phyloP scores from a whole-genome alignment of 2,888 invertebrate genomes.

The Brenthis ino region DNA sequence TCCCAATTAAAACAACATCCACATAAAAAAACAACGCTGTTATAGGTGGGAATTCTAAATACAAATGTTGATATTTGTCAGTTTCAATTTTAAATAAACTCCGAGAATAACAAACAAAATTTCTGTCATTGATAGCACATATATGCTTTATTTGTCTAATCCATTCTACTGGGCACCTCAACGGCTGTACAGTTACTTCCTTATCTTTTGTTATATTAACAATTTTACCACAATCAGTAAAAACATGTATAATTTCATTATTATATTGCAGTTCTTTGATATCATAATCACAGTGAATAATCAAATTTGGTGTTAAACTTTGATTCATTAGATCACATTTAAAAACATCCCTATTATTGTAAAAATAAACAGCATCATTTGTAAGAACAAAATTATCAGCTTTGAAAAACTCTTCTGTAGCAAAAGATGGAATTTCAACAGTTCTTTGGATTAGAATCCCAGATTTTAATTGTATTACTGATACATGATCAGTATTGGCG shows the following conservation, averaged over 20 bases:
- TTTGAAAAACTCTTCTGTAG: constrained; percentile 59
- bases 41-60: constrained; percentile 67
- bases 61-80: constrained; percentile 60
- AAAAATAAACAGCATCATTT: constrained; percentile 55
- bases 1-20: constrained; percentile 63
- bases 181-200: constrained; percentile 45
- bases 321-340: constrained; percentile 53
- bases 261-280: constrained; percentile 62
- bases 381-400: constrained; percentile 63
- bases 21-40: constrained; percentile 70
- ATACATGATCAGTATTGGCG: constrained; percentile 56
- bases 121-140: constrained; percentile 57
- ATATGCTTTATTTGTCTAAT: constrained; percentile 62
- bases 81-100: constrained; percentile 69
- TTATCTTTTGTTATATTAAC: constrained; percentile 50
- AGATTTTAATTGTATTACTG: constrained; percentile 57
- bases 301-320: constrained; percentile 52
- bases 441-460: constrained; percentile 60
- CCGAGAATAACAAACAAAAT: constrained; percentile 68
- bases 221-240: constrained; percentile 66
- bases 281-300: constrained; percentile 58
- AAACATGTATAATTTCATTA: constrained; percentile 51
- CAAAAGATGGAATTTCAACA: constrained; percentile 46
- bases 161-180: constrained; percentile 64
- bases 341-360: constrained; percentile 57